Evolutionary conservation across 2,797 vertebrate genomes (phyloP).

Genomic region (Corythornis leucogaster): DNA sequence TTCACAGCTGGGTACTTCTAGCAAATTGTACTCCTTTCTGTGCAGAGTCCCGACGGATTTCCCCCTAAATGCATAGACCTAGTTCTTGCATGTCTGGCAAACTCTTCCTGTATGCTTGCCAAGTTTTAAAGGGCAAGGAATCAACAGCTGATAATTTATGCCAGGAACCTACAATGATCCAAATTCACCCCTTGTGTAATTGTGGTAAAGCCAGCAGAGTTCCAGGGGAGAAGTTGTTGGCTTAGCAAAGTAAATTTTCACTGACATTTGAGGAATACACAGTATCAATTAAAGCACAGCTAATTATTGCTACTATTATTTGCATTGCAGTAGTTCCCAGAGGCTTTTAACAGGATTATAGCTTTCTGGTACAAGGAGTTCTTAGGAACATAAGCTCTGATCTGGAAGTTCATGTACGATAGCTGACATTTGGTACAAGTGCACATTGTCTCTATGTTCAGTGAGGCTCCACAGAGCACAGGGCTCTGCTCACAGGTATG

Average conservation of each 20-base stretch:
- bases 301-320: conserved; percentile 73
- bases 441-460: not conserved
- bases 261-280: conserved; percentile 64
- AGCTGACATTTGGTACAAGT: not conserved
- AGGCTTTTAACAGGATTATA: conserved; percentile 52
- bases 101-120: conserved; percentile 55
- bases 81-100: conserved; percentile 57
- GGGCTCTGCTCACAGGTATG: not conserved
- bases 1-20: conserved; percentile 61
- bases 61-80: conserved; percentile 44
- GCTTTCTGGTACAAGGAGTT: conserved; percentile 23
- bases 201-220: conserved; percentile 60
- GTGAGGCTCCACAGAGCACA: not conserved
- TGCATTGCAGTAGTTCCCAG: conserved; percentile 57
- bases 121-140: conserved; percentile 66
- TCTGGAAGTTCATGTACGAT: not conserved
- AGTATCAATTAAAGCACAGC: conserved; percentile 69
- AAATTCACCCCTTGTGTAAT: conserved; percentile 63
- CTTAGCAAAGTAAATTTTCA: conserved; percentile 66
- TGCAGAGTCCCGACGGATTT: conserved; percentile 6
- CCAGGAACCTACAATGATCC: conserved; percentile 56
- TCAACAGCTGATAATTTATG: conserved; percentile 65
- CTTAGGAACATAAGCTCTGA: not conserved
- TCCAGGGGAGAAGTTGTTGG: conserved; percentile 58
- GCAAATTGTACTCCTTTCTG: conserved; percentile 56